Base-by-base conservation (phyloP, 2,113 vertebrate genomes). In the Sceloporus undulatus region DNA sequence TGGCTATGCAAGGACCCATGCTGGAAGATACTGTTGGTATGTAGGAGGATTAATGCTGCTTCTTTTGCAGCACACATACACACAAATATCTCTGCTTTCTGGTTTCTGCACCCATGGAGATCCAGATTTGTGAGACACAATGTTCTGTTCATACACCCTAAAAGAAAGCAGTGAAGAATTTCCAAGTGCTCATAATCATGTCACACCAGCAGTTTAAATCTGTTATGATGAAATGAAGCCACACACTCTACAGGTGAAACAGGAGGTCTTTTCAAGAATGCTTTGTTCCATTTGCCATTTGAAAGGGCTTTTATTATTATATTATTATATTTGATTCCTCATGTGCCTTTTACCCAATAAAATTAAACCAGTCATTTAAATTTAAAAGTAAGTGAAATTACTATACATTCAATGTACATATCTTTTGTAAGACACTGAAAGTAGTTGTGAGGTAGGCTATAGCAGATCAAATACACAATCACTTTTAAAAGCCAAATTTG, bases 251-350 rank as follows among this genome's bases (percentile, higher is more conserved):
- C 23, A 9, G 48, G 79, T 25, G 13, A 71, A 70, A 56, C 54
- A 65, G 23, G 52, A 66, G 5, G 34, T 82, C 79, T 42, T 0
- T 4, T 5, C 56, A 42, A 54, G 85, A 8, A 27, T 77, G n/a
- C 10, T 90, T 92, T 89, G 87, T 75, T 85, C 65, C 76, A 85
- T 87, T 3, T 79, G 89, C 19, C 38, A 42, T 59, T 59, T 59
- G 42, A 6, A 48, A 48, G 6, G 42, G 42, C 48, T 48, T 48
- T 48, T 4, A 48, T 48, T 38, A 2, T 74, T n/a, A 5, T 62
- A 34, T 34, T 34, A 34, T 34, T 34, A 34, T 62, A 62, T 2
- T 75, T 73, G 29, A 34, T 73, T 34, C 71, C 3, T 34, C n/a
- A 11, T 13, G n/a, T n/a, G 9, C 71, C 29, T 73, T 73, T 29